Base-by-base conservation (phyloP, 1,140 invertebrate species). In the Pseudomyrmex flavicornis region DNA sequence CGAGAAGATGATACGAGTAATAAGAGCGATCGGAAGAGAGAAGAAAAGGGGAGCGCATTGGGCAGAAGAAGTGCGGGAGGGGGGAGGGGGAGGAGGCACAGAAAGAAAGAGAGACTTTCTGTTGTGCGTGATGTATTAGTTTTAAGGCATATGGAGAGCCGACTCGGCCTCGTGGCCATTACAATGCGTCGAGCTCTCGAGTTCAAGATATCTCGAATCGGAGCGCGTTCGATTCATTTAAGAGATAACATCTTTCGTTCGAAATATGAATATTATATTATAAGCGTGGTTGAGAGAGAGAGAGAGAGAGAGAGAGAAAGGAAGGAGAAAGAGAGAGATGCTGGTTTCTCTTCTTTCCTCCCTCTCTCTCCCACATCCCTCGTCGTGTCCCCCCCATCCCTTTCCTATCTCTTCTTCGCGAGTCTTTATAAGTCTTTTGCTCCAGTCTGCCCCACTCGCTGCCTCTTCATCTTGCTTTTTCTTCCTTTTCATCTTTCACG, bases 231-330 rank as follows among this genome's bases (percentile, higher is more conserved):
- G 92, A 93, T 93, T 93, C 92, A 93, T 93, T 93, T 93, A 92
- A 91, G 90, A 93, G 93, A 93, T 93, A 93, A 91, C 89, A 93
- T 93, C 93, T 93, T 93, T 93, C 90, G 91, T 92, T 93, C 92
- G 93, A 93, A 93, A 93, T 93, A 93, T 93, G 93, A 93, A 93
- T 93, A 93, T 93, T 93, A 93, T 93, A 93, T 90, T 91, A 90
- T 91, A 91, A 91, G 90, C 88, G 89, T 77, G 77, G 84, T 70
- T 85, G 65, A 35, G 35, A 35, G 35, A 35, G 26, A 26, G 26
- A 26, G 17, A 26, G 26, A 26, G 17, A 17, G 17, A 17, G 35
- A 35, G 35, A 35, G 35, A 35, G 5, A 35, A 0, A 35, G 2
- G 0, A 35, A 0, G 0, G 35, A 35, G 5, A 35, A 7, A 35